Conservation (phyloP, 2,113 vertebrate genomes). For the Alethe diademata region DNA sequence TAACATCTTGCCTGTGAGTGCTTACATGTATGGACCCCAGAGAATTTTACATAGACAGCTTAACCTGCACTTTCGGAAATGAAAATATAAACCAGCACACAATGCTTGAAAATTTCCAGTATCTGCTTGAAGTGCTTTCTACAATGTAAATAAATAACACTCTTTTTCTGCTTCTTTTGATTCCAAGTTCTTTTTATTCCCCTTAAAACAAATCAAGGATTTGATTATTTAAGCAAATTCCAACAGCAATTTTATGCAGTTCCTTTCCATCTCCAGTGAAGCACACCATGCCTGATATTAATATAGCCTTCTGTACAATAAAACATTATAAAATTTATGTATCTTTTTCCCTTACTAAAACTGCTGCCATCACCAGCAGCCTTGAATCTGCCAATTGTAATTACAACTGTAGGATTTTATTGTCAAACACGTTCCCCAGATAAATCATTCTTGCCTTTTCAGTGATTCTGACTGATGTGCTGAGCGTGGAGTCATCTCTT, state of each 20-base stretch:
- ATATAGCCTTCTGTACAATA: neutral
- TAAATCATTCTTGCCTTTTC: constrained; percentile 29
- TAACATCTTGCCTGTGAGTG: neutral
- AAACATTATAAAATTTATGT: constrained; percentile 7
- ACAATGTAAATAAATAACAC: neutral
- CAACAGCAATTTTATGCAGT: neutral
- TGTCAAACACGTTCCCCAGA: constrained; percentile 38
- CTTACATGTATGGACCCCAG: neutral
- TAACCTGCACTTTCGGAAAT: neutral
- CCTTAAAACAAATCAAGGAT: neutral
- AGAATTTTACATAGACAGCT: neutral
- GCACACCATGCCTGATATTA: neutral
- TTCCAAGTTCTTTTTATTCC: neutral
- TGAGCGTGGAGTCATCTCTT: neutral
- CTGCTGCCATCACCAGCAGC: neutral
- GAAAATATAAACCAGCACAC: neutral
- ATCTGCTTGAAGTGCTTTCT: neutral
- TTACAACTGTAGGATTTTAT: constrained; percentile 40
- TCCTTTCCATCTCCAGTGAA: constrained; percentile 7
- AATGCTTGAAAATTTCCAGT: neutral
- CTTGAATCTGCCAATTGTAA: constrained; percentile 39
- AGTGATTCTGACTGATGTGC: constrained; percentile 23
- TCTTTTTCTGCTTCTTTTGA: neutral
- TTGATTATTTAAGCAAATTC: constrained; percentile 31
- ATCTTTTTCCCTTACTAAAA: neutral